Conservation (phyloP, 2,888 invertebrate genomes). For the Griposia aprilina region DNA sequence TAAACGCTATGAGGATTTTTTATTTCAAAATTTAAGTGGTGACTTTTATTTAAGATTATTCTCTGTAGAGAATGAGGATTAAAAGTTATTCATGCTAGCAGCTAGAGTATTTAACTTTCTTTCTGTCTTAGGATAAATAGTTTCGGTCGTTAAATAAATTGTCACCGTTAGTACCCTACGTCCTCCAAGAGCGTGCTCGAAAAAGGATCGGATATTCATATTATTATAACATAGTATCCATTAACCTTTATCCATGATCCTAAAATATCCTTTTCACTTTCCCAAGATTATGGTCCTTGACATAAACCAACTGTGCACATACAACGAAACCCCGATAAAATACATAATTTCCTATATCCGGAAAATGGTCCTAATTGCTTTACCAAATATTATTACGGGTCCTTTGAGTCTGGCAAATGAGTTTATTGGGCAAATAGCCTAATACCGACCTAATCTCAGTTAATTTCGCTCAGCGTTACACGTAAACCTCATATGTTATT, state of each 20-base stretch:
- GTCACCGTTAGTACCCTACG: neutral
- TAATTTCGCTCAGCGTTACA: slow-evolving; percentile 55
- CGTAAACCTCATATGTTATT: slow-evolving; percentile 57
- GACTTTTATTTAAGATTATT: slow-evolving; percentile 29
- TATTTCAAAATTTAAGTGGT: slow-evolving; percentile 32
- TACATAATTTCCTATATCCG: slow-evolving; percentile 37
- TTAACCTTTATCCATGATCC: slow-evolving; percentile 26
- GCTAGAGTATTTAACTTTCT: neutral
- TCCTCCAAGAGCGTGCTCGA: neutral
- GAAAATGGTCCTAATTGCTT: slow-evolving; percentile 48
- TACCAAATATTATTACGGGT: slow-evolving; percentile 39
- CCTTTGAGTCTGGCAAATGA: slow-evolving; percentile 48
- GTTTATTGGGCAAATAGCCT: slow-evolving; percentile 52
- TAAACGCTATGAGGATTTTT: slow-evolving; percentile 32
- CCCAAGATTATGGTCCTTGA: slow-evolving; percentile 23
- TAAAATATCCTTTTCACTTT: slow-evolving; percentile 46
- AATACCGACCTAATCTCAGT: slow-evolving; percentile 56
- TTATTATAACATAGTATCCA: slow-evolving; percentile 29
- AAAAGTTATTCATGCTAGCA: slow-evolving; percentile 1
- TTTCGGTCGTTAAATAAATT: neutral
- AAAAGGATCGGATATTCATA: slow-evolving; percentile 16
- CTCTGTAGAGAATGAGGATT: neutral
- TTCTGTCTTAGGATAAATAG: neutral
- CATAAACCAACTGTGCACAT: slow-evolving; percentile 27
- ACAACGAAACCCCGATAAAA: slow-evolving; percentile 41